phyloP scores from a whole-genome alignment of 2,797 vertebrate genomes.

The Dendrocincla tyrannina region DNA sequence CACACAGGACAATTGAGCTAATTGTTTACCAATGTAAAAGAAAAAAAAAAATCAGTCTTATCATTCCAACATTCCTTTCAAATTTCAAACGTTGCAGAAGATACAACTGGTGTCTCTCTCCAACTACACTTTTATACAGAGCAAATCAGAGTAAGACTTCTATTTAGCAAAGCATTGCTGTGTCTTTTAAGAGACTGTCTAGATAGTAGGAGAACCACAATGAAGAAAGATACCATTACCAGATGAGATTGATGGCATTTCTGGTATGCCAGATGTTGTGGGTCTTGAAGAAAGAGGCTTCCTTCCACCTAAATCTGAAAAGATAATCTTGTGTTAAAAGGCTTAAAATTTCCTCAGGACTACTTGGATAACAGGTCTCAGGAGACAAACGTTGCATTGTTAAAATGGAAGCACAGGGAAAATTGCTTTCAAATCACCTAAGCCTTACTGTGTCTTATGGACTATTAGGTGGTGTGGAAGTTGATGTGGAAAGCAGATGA shows the following conservation, averaged over 20 bases:
- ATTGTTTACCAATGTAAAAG: not conserved
- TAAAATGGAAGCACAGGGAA: not conserved
- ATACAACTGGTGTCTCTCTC: not conserved
- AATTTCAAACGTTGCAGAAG: not conserved
- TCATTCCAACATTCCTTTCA: not conserved
- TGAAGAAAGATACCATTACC: not conserved
- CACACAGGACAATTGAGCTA: not conserved
- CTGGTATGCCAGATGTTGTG: not conserved
- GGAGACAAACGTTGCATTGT: not conserved
- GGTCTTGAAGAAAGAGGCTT: not conserved
- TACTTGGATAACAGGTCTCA: not conserved
- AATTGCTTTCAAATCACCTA: not conserved
- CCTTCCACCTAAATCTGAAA: constrained; percentile 30
- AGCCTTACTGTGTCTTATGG: not conserved
- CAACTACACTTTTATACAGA: not conserved
- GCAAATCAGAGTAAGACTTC: not conserved
- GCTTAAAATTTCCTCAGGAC: not conserved
- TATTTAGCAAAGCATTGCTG: not conserved
- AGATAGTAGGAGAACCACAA: not conserved
- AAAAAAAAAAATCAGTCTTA: not conserved
- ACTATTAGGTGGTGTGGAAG: not conserved
- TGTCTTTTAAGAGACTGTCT: not conserved
- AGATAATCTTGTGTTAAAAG: constrained; percentile 13
- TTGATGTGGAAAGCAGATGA: not conserved
- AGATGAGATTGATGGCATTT: constrained; percentile 8